A percentile compares a stretch with the other conserved stretches of the same genome.
Conservation (phyloP, 2,797 vertebrate species). For the Austrolebias charrua region DNA sequence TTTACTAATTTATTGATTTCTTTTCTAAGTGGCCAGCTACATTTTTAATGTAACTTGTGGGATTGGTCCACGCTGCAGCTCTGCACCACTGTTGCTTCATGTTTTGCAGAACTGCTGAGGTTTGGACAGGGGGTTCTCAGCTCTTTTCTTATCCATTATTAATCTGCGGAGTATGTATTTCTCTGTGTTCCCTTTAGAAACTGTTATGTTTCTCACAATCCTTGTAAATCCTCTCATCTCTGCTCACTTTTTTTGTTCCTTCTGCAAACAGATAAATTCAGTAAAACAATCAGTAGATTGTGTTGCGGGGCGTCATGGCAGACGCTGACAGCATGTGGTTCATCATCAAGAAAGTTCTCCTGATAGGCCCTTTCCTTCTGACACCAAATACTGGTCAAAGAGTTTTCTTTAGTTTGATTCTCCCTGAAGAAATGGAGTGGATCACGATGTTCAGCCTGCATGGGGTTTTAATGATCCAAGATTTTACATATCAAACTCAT, state of each 20-base stretch:
- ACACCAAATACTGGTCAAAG: background rate
- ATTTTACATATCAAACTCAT: background rate
- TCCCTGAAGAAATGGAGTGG: slow-evolving; percentile 3
- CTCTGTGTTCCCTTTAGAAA: slow-evolving; percentile 14
- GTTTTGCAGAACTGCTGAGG: slow-evolving; percentile 24
- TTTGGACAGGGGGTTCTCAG: slow-evolving; percentile 14
- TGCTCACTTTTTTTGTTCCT: slow-evolving; percentile 1
- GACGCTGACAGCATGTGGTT: slow-evolving; percentile 1
- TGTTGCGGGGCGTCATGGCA: background rate
- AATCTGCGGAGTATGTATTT: background rate
- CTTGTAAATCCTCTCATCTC: slow-evolving; percentile 33
- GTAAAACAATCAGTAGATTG: background rate
- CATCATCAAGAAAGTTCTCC: slow-evolving; percentile 7
- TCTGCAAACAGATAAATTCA: slow-evolving; percentile 2
- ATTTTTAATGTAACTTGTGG: slow-evolving; percentile 66
- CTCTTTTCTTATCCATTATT: slow-evolving; percentile 21
- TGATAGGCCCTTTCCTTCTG: too few relatives aligned
- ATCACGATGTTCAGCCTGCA: background rate
- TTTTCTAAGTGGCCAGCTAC: slow-evolving; percentile 49
- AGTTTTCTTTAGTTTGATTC: slow-evolving; percentile 3
- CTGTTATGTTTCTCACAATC: slow-evolving; percentile 11
- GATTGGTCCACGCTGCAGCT: slow-evolving; percentile 9
- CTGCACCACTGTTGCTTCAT: slow-evolving; percentile 30
- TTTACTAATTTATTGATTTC: slow-evolving; percentile 70
- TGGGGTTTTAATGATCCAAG: slow-evolving; percentile 1